These are phyloP conservation scores for Neogale vison DNA, from an alignment of 2,113 vertebrate species.

Conservation along the genomic window DNA sequence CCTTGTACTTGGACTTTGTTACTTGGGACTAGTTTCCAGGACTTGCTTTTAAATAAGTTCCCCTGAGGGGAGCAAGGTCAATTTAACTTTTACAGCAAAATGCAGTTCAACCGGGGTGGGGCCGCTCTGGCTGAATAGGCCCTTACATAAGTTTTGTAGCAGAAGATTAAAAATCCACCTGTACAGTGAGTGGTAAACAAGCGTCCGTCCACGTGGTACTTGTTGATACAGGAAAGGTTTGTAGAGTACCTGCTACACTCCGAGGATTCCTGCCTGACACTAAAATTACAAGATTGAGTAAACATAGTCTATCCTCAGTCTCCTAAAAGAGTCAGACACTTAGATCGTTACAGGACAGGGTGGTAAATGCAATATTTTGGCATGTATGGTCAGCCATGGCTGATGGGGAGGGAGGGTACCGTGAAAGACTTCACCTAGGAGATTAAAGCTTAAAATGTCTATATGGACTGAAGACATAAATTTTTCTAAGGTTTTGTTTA, in stretches of 20 bases:
- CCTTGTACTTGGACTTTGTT: too few species aligned
- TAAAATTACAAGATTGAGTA: neutral
- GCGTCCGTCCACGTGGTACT: neutral
- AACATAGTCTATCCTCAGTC: neutral
- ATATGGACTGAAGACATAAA: neutral
- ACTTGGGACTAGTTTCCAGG: too few species aligned
- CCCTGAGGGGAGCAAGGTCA: too few species aligned
- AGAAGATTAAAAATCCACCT: neutral
- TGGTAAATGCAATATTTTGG: neutral
- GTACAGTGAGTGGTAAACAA: neutral
- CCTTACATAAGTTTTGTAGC: neutral
- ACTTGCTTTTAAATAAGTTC: too few species aligned
- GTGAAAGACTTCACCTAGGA: neutral
- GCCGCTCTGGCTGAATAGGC: too few species aligned
- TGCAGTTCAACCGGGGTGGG: too few species aligned
- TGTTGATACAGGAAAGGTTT: neutral
- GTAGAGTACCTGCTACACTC: neutral
- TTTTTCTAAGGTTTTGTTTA: neutral
- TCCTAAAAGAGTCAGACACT: neutral
- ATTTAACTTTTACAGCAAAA: too few species aligned
- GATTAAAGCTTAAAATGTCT: neutral
- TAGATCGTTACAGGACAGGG: neutral
- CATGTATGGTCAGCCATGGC: neutral
- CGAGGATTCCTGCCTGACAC: neutral
- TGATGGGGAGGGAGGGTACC: neutral